phyloP scores from a whole-genome alignment of 2,888 invertebrate genomes.

The Celastrina argiolus region DNA sequence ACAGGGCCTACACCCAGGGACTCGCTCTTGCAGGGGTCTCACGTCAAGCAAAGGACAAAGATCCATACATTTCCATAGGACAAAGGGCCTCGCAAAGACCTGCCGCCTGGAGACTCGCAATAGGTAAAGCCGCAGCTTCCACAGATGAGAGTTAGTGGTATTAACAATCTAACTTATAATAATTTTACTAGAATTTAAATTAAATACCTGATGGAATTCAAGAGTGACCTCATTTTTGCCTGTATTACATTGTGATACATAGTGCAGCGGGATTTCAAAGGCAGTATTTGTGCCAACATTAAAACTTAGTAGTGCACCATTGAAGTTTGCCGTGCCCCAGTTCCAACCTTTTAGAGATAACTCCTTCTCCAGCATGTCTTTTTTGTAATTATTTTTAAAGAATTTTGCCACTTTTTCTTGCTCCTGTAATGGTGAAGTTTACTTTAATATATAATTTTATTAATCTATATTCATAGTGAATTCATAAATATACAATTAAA shows the following conservation, averaged over 20 bases:
- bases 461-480: no score
- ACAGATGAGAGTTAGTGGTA: no score
- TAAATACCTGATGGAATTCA: conserved; percentile 93
- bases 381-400: conserved; percentile 88
- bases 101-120: no score
- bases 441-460: background rate
- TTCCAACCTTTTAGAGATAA: conserved; percentile 98
- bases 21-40: no score
- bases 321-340: conserved; percentile 97
- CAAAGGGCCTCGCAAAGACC: no score
- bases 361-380: conserved; percentile 94
- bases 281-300: conserved; percentile 90
- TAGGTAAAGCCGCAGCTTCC: no score
- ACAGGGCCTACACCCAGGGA: no score
- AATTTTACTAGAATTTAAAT: background rate
- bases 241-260: conserved; percentile 96
- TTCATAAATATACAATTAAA: no score
- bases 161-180: no score
- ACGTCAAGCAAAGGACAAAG: no score
- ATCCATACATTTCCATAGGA: no score
- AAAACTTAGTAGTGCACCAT: conserved; percentile 90
- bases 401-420: conserved; percentile 95
- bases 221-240: conserved; percentile 99
- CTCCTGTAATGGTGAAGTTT: conserved; percentile 79
- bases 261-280: conserved; percentile 96